Evolutionary conservation across 2,113 vertebrate genomes (phyloP).

Genomic region (Rhadina sibilatrix): DNA sequence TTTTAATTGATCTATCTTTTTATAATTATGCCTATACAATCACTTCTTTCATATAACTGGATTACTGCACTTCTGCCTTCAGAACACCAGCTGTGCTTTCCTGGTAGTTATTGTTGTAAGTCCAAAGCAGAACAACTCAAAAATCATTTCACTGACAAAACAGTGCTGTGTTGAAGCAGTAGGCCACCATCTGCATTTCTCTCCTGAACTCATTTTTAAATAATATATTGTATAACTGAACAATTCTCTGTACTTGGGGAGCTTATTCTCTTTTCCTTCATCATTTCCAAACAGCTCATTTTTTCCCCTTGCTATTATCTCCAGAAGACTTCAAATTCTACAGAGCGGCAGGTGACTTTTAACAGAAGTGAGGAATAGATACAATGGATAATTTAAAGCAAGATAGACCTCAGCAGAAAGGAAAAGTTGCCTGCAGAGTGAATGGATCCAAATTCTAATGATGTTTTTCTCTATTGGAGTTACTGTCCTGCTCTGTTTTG

Average conservation of each 20-base stretch:
- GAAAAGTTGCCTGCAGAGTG: conserved; percentile 42
- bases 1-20: background rate
- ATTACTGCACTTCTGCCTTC: background rate
- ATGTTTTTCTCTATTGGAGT: background rate
- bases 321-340: conserved; percentile 34
- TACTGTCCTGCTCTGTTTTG: conserved; percentile 36
- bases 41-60: background rate
- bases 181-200: conserved; percentile 26
- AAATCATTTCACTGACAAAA: background rate
- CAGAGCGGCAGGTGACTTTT: conserved; percentile 32
- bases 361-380: conserved; percentile 28
- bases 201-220: conserved; percentile 12
- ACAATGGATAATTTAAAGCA: conserved; percentile 50
- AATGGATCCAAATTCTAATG: conserved; percentile 39
- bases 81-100: conserved; percentile 14
- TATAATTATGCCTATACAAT: background rate
- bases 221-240: conserved; percentile 23
- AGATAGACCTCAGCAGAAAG: conserved; percentile 18
- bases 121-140: conserved; percentile 21
- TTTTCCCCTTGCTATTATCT: conserved; percentile 27
- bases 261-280: background rate
- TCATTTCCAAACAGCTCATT: conserved; percentile 43
- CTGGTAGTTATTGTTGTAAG: conserved; percentile 14
- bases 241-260: conserved; percentile 29
- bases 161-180: conserved; percentile 11